Evolutionary conservation across 2,113 vertebrate species (phyloP).

Genomic region (Solea solea): DNA sequence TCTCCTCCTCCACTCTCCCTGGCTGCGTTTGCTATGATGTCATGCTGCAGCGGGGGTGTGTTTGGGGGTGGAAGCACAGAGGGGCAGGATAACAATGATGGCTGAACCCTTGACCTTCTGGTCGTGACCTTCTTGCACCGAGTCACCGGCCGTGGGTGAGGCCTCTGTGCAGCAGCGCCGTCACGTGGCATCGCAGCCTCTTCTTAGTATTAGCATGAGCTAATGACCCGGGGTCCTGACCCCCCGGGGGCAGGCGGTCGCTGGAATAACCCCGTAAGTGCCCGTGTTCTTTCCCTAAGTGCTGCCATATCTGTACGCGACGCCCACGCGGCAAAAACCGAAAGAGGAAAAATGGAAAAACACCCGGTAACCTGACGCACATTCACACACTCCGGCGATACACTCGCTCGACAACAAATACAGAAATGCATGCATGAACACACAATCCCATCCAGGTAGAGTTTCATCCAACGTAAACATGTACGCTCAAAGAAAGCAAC

Average conservation of each 20-base stretch:
- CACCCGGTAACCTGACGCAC: slow-evolving; percentile 50
- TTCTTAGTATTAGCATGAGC: slow-evolving; percentile 60
- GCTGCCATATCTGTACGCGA: slow-evolving; percentile 36
- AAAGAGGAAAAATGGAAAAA: slow-evolving; percentile 19
- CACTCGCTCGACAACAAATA: slow-evolving; percentile 43
- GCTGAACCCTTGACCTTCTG: slow-evolving; percentile 71
- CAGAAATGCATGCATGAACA: slow-evolving; percentile 42
- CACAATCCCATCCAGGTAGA: slow-evolving; percentile 68
- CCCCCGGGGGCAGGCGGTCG: slow-evolving; percentile 35
- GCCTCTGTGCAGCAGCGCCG: slow-evolving; percentile 29
- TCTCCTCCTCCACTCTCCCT: slow-evolving; percentile 51
- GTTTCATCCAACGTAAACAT: slow-evolving; percentile 74
- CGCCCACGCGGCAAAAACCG: slow-evolving; percentile 12
- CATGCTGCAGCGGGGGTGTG: slow-evolving; percentile 54
- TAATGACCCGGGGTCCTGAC: slow-evolving; percentile 49
- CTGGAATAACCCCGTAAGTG: slow-evolving; percentile 38
- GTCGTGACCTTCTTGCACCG: slow-evolving; percentile 55
- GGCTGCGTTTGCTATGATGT: slow-evolving; percentile 59
- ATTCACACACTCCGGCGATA: slow-evolving; percentile 36
- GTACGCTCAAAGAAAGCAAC: slow-evolving; percentile 61
- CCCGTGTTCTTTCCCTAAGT: slow-evolving; percentile 29
- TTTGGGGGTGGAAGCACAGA: not conserved
- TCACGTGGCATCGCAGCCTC: slow-evolving; percentile 44
- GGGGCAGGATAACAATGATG: slow-evolving; percentile 65
- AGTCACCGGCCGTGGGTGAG: slow-evolving; percentile 49